A percentile compares a stretch with the other conserved stretches of the same genome.
These are phyloP conservation scores for Ctenopoma kingsleyae DNA, from an alignment of 2,797 vertebrate genomes.

Conservation along the genomic window DNA sequence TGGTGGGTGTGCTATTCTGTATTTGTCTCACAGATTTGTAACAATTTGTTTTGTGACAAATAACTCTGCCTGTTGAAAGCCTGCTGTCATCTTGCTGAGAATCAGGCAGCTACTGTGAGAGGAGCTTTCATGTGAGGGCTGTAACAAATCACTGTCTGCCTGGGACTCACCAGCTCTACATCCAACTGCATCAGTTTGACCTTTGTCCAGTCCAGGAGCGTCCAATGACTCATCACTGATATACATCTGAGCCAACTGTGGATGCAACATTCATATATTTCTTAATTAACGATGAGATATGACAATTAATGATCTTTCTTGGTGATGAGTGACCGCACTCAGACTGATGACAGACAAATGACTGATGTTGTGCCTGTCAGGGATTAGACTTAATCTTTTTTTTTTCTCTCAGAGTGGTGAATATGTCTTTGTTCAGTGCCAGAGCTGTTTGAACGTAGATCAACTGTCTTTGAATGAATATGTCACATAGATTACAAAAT, in stretches of 20 bases:
- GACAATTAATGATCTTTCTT: constrained; percentile 72
- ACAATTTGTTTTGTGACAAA: constrained; percentile 87
- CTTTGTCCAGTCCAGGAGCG: constrained; percentile 72
- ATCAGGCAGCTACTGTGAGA: constrained; percentile 65
- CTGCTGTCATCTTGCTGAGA: constrained; percentile 74
- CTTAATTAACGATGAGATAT: constrained; percentile 62
- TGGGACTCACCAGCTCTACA: constrained; percentile 50
- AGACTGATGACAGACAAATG: constrained; percentile 52
- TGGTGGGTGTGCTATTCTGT: constrained; percentile 74
- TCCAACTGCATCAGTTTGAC: constrained; percentile 60
- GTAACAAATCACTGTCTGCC: constrained; percentile 78
- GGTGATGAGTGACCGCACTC: constrained; percentile 40
- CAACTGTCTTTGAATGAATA: constrained; percentile 52
- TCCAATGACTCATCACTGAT: constrained; percentile 54
- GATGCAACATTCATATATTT: constrained; percentile 67
- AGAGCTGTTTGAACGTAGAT: constrained; percentile 28
- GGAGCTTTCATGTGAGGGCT: constrained; percentile 59
- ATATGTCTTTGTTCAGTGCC: constrained; percentile 55
- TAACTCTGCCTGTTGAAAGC: constrained; percentile 82
- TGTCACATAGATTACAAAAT: constrained; percentile 67
- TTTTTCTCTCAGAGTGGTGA: constrained; percentile 12
- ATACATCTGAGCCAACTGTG: constrained; percentile 39
- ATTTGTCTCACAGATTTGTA: constrained; percentile 87
- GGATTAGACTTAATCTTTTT: constrained; percentile 16
- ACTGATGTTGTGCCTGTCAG: constrained; percentile 65